Percentiles rank a stretch among this genome's conserved stretches.
phyloP scores from a whole-genome alignment of 2,113 vertebrate species.

The Rousettus leschenaultii region DNA sequence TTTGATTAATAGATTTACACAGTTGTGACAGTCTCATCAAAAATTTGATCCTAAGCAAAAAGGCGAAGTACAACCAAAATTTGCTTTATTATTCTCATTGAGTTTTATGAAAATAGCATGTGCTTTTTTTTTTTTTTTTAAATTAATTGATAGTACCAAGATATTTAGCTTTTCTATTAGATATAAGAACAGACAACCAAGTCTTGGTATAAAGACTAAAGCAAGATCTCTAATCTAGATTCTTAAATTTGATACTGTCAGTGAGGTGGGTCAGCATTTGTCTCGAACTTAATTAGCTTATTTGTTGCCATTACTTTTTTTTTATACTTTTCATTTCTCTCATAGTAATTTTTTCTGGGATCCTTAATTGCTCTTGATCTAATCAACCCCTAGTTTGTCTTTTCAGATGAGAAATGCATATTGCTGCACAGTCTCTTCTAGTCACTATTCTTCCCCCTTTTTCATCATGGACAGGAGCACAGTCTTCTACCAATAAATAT shows the following conservation, averaged over 20 bases:
- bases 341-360: background rate
- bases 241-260: slow-evolving; percentile 20
- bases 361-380: slow-evolving; percentile 54
- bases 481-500: background rate
- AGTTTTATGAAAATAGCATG: background rate
- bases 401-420: background rate
- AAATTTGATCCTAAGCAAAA: background rate
- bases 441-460: background rate
- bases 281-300: slow-evolving; percentile 57
- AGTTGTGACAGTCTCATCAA: background rate
- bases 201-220: background rate
- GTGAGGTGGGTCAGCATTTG: background rate
- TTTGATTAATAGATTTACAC: background rate
- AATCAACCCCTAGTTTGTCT: background rate
- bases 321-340: background rate
- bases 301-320: background rate
- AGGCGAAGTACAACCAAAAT: background rate
- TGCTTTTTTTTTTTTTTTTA: no score
- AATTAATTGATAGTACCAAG: background rate
- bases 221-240: slow-evolving; percentile 6
- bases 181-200: background rate
- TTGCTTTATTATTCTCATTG: background rate
- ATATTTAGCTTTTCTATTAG: slow-evolving; percentile 6
- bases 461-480: background rate
- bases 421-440: background rate